Conservation (phyloP, 2,888 invertebrate species). For the Scaptomyza caliginosa region DNA sequence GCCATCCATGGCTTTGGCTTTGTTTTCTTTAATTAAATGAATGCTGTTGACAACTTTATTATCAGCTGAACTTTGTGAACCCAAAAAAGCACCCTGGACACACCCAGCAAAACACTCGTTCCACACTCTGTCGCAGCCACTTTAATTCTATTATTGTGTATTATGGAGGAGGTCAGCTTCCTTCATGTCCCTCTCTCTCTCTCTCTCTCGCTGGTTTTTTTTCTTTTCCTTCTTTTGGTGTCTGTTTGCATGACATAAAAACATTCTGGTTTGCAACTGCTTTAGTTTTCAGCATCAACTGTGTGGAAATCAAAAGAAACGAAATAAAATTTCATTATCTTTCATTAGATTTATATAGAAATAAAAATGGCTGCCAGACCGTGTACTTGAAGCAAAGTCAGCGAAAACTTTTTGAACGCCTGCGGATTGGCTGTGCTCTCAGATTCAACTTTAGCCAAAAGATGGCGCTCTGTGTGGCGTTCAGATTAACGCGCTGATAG, state of each 20-base stretch:
- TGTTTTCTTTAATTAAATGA: constrained; percentile 82
- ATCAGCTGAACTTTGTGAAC: constrained; percentile 75
- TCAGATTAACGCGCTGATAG: constrained; percentile 74
- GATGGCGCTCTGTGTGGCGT: constrained; percentile 56
- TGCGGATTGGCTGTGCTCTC: constrained; percentile 45
- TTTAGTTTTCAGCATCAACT: constrained; percentile 68
- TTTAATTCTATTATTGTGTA: constrained; percentile 79
- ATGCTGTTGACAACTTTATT: constrained; percentile 82
- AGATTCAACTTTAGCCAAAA: constrained; percentile 35
- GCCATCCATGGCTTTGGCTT: constrained; percentile 61
- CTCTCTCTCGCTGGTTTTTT: too few species aligned
- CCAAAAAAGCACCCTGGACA: constrained; percentile 13
- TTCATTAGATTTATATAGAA: constrained; percentile 80
- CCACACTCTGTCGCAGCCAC: constrained; percentile 44
- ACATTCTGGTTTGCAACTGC: constrained; percentile 59
- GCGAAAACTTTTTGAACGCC: constrained; percentile 59
- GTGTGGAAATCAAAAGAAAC: constrained; percentile 72
- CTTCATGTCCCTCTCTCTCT: background rate
- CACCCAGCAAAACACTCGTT: background rate
- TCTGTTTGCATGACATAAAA: constrained; percentile 9
- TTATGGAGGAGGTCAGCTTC: constrained; percentile 34
- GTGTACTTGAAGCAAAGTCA: constrained; percentile 53
- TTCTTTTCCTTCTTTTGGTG: too few species aligned
- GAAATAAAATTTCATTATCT: constrained; percentile 78
- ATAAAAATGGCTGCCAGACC: constrained; percentile 55